Conservation (phyloP, 2,888 invertebrate species). For the Reticulitermes lucifugus region DNA sequence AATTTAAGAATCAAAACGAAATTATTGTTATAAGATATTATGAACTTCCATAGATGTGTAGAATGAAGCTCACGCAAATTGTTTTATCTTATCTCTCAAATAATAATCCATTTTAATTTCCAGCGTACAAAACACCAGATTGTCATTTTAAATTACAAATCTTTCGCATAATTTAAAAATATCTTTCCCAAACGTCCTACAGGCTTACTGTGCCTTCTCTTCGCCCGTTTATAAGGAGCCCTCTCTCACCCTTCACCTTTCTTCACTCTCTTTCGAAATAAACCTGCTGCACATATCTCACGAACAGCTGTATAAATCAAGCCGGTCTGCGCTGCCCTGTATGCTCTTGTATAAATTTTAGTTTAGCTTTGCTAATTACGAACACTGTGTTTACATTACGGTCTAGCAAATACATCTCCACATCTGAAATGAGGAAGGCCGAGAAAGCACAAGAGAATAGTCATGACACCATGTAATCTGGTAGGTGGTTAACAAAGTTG, state of each 20-base stretch:
- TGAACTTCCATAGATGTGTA: background rate
- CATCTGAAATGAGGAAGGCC: background rate
- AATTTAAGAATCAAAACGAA: background rate
- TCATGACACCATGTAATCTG: too few species aligned
- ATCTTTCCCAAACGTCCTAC: conserved; percentile 13
- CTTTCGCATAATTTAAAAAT: conserved; percentile 35
- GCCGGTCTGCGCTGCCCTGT: background rate
- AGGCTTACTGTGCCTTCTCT: background rate
- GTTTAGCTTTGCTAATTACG: conserved; percentile 44
- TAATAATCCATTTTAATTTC: conserved; percentile 19
- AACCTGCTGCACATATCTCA: conserved; percentile 30
- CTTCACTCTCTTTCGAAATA: background rate
- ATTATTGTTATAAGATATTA: background rate
- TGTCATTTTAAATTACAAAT: conserved; percentile 33
- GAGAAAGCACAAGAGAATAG: too few species aligned
- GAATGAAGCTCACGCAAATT: background rate
- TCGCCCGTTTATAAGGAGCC: background rate
- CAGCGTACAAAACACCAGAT: background rate
- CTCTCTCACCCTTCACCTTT: too few species aligned
- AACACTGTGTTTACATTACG: conserved; percentile 37
- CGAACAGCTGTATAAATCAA: conserved; percentile 31
- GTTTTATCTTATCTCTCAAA: background rate
- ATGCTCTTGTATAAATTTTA: conserved; percentile 42
- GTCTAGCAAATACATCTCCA: conserved; percentile 25
- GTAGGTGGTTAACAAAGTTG: too few species aligned